These are phyloP conservation scores for Fissipunctia ypsillon DNA, from an alignment of 2,888 invertebrate species.

Conservation along the genomic window DNA sequence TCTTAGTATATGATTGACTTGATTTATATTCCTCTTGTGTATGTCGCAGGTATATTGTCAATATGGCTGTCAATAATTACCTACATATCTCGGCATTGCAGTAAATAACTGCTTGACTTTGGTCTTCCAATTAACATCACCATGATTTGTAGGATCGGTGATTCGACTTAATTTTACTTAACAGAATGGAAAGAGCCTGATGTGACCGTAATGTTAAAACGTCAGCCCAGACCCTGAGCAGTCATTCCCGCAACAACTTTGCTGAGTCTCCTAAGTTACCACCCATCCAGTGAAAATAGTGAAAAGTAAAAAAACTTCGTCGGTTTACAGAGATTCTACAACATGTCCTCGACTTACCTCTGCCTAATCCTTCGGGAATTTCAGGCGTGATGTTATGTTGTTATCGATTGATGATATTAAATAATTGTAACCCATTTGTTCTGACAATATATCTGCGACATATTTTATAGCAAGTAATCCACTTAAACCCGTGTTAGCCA, in stretches of 20 bases:
- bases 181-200: neutral
- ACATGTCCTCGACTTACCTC: too few relatives aligned
- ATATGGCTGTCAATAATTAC: conserved; percentile 17
- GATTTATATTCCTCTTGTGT: conserved; percentile 61
- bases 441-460: conserved; percentile 11
- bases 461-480: conserved; percentile 44
- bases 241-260: neutral
- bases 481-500: conserved; percentile 58
- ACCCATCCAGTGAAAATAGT: too few relatives aligned
- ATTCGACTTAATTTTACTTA: neutral
- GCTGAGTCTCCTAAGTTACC: neutral
- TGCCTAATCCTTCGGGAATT: too few relatives aligned
- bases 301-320: too few relatives aligned
- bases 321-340: too few relatives aligned
- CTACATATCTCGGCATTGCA: neutral
- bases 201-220: neutral
- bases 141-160: neutral
- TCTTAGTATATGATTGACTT: conserved; percentile 68
- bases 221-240: neutral
- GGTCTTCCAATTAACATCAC: neutral
- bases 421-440: conserved; percentile 17
- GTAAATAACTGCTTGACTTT: neutral
- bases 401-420: conserved; percentile 8
- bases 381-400: too few relatives aligned
- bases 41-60: conserved; percentile 36